Base-by-base conservation (phyloP, 2,113 vertebrate genomes). In the Cephalopterus ornatus region DNA sequence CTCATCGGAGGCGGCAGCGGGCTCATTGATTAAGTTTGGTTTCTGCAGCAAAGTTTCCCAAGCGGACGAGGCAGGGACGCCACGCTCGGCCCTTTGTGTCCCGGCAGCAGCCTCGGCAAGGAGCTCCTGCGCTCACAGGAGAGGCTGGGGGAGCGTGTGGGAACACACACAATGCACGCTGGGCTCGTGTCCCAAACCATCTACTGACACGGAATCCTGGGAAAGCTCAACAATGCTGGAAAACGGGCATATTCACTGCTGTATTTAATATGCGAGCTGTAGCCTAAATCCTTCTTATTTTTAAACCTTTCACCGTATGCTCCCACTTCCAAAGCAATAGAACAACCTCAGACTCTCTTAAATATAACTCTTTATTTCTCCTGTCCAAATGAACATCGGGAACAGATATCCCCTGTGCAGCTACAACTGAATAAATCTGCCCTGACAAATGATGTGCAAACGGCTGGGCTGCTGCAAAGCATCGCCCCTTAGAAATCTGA, bases 1-100 rank as follows among this genome's bases (percentile, higher is more conserved):
- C 96, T 97, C 99, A 99, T 98, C 75, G 98, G 99, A 98, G 97
- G 98, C 95, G 98, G 98, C 98, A 97, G 97, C 95, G 96, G 97
- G 96, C 98, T 98, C 99, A 99, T 99, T 98, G 99, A 99, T 99
- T 98, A 98, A 97, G 97, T 98, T 98, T 96, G 98, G 98, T 97
- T 98, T 76, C 55, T 6, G 88, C 6, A 35, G 63, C 71, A 20
- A 76, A 90, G 88, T 76, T 83, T 62, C 35, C 55, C 15, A 2
- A 61, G 55, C 42, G 62, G 70, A 76, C 49, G 88, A 83, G 79
- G 79, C 71, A 47, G 63, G 71, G 41, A 5, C 5, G 5, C 8
- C 1, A 17, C 0, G 30, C 70, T 83, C 92, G 92, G 96, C 86
- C 95, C 93, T 83, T 72, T 93, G 95, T 97, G 97, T 90, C 86